Conservation (phyloP, 2,797 vertebrate genomes). For the Monodelphis domestica region DNA sequence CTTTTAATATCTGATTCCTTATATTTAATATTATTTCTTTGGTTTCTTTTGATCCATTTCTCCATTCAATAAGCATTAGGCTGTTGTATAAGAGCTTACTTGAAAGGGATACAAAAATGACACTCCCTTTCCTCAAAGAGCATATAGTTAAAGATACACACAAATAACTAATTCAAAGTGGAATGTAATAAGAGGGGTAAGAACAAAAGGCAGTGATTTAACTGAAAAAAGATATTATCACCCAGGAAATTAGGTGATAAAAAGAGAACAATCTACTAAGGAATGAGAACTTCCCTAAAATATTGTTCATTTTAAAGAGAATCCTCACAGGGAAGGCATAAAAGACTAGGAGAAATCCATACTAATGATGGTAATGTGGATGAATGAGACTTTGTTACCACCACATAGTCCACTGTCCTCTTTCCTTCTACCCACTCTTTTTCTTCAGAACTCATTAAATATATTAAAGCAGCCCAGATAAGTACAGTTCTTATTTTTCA, state of each 20-base stretch:
- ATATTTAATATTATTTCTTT: slow-evolving; percentile 17
- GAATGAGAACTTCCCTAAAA: slow-evolving; percentile 23
- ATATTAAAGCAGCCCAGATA: not conserved
- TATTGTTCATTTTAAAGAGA: slow-evolving; percentile 39
- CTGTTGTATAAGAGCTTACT: not conserved
- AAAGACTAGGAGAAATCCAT: not conserved
- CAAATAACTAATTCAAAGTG: not conserved
- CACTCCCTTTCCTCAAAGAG: not conserved
- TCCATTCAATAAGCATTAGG: not conserved
- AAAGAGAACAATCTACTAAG: slow-evolving; percentile 15
- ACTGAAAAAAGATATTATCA: not conserved
- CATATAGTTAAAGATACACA: not conserved
- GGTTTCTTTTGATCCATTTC: not conserved
- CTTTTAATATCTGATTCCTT: slow-evolving; percentile 12
- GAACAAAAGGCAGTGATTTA: not conserved
- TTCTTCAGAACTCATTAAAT: not conserved
- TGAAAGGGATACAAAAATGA: not conserved
- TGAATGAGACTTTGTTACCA: not conserved
- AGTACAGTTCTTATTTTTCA: not conserved
- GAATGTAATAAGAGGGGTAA: not conserved
- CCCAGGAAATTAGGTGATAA: not conserved
- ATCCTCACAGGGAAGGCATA: slow-evolving; percentile 5
- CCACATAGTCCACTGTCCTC: not conserved
- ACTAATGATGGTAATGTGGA: not conserved
- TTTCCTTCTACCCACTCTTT: not conserved